These are phyloP conservation scores for Trileptium ribeirensis DNA, from an alignment of 2,888 invertebrate genomes.

Conservation along the genomic window DNA sequence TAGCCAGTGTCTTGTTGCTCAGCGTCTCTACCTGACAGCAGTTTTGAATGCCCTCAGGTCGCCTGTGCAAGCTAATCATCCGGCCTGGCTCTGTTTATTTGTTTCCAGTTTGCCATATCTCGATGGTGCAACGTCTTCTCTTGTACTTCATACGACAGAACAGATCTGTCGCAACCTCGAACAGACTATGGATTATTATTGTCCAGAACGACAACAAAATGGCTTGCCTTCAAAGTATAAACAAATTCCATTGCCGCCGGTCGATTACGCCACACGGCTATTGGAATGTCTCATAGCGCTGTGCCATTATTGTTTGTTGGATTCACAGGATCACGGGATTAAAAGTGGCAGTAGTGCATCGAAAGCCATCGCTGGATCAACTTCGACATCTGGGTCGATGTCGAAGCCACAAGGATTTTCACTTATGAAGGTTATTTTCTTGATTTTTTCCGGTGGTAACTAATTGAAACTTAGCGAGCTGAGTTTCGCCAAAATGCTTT, in stretches of 20 bases:
- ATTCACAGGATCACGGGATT: conserved; percentile 48
- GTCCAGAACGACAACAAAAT: background rate
- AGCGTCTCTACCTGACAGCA: conserved; percentile 73
- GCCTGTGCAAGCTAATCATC: conserved; percentile 57
- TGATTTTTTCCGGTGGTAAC: no score
- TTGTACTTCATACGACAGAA: conserved; percentile 69
- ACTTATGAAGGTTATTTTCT: background rate
- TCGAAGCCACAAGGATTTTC: background rate
- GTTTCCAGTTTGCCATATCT: conserved; percentile 73
- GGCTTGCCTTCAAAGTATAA: background rate
- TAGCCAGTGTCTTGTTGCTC: conserved; percentile 57
- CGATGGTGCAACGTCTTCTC: conserved; percentile 64
- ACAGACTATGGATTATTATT: conserved; percentile 56
- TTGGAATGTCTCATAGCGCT: conserved; percentile 70
- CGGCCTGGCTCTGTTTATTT: conserved; percentile 73
- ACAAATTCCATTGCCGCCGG: conserved; percentile 57
- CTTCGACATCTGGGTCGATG: background rate
- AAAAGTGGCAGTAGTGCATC: background rate
- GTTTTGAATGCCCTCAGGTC: conserved; percentile 68
- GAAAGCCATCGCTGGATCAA: background rate
- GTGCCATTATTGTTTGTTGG: conserved; percentile 71
- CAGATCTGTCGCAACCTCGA: conserved; percentile 73
- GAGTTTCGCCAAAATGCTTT: no score
- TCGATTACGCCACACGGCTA: conserved; percentile 70
- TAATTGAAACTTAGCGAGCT: no score